Percentiles rank a stretch among this genome's conserved stretches.
These are phyloP conservation scores for Clarias fuscus DNA, from an alignment of 2,797 vertebrate species.

Conservation along the genomic window DNA sequence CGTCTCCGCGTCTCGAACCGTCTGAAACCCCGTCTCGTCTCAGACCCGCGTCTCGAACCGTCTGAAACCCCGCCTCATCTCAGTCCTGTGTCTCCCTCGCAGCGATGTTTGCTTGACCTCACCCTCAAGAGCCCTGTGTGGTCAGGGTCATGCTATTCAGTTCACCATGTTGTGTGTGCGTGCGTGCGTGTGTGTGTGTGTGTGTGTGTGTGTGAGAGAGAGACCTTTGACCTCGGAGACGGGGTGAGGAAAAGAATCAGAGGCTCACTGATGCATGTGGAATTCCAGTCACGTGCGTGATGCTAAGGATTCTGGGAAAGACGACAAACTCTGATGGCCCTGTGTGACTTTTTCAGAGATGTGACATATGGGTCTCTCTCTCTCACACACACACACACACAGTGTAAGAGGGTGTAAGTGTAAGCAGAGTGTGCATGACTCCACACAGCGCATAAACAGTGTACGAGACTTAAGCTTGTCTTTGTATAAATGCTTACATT, in stretches of 20 bases:
- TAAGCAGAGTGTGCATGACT: conserved; percentile 6
- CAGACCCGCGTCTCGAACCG: too few relatives aligned
- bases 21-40: too few relatives aligned
- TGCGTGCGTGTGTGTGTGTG: neutral
- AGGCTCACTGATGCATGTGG: neutral
- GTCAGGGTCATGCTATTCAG: neutral
- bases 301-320: conserved; percentile 5
- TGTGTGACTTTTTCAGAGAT: neutral
- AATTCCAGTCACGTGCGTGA: neutral
- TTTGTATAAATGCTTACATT: neutral
- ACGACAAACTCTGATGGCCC: neutral
- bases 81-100: too few relatives aligned
- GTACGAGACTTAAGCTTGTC: neutral
- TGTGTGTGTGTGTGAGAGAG: neutral
- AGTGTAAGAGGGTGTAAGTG: neutral
- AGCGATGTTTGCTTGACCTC: neutral
- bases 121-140: too few relatives aligned
- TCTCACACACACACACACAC: conserved; percentile 20
- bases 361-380: neutral
- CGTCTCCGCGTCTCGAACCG: too few relatives aligned
- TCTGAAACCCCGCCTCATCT: neutral
- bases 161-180: neutral
- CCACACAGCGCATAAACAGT: neutral
- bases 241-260: neutral
- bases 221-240: conserved; percentile 11